These are phyloP conservation scores for Octomys mimax DNA, from an alignment of 2,797 vertebrate genomes.

Conservation along the genomic window DNA sequence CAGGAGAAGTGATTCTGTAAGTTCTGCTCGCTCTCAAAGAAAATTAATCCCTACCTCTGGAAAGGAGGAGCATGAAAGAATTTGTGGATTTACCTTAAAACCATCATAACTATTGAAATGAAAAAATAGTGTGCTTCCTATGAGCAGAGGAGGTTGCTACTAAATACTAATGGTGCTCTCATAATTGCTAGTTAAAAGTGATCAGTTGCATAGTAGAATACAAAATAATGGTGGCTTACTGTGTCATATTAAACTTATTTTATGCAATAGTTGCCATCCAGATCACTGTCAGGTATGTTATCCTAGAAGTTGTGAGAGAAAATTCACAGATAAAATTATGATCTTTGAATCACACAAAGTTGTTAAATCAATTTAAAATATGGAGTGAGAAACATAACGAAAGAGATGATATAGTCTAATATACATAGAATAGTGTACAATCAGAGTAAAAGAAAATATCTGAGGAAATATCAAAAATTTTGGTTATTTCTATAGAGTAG, in stretches of 20 bases:
- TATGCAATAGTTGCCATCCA: background rate
- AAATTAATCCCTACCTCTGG: background rate
- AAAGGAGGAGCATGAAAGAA: background rate
- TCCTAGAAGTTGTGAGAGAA: background rate
- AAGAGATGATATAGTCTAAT: background rate
- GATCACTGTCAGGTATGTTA: background rate
- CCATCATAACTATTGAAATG: background rate
- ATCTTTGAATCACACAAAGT: slow-evolving; percentile 8
- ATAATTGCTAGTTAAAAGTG: background rate
- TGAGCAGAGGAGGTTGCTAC: background rate
- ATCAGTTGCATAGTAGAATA: slow-evolving; percentile 20
- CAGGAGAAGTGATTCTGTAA: slow-evolving; percentile 25
- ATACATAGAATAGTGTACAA: background rate
- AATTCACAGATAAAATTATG: slow-evolving; percentile 25
- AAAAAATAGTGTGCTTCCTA: background rate
- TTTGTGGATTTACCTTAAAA: slow-evolving; percentile 13
- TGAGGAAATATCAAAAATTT: background rate
- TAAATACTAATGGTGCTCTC: background rate
- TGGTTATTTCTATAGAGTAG: background rate
- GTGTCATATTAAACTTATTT: slow-evolving; percentile 17
- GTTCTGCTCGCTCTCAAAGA: background rate
- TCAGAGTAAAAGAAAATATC: background rate
- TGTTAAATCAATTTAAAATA: slow-evolving; percentile 54
- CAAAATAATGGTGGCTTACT: background rate
- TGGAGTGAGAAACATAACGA: background rate